phyloP scores from a whole-genome alignment of 92 coral and sea anemone genomes.

The Nematostella vectensis region DNA sequence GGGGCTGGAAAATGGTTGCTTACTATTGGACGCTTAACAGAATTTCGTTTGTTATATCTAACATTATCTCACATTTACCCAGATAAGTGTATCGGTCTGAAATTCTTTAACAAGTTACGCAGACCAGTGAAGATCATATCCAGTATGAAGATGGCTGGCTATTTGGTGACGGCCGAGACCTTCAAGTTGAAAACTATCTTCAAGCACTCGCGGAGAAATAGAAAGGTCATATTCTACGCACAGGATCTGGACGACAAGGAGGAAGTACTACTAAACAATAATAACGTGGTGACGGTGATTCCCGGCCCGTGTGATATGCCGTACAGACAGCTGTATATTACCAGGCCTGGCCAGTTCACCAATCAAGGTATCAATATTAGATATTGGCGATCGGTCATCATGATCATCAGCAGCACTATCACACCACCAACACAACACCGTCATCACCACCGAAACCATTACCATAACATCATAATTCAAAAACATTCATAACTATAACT shows the following conservation, averaged over 20 bases:
- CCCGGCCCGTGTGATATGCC: conserved; percentile 77
- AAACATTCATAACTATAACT: too few species aligned
- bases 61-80: too few species aligned
- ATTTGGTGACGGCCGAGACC: conserved; percentile 86
- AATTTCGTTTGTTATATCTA: too few species aligned
- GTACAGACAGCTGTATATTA: conserved; percentile 39
- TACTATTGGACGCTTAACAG: too few species aligned
- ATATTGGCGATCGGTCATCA: background rate
- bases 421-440: too few species aligned
- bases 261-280: conserved; percentile 72
- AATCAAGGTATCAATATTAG: conserved; percentile 28
- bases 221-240: conserved; percentile 93
- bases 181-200: conserved; percentile 91
- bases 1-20: too few species aligned
- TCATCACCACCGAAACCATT: too few species aligned
- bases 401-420: background rate
- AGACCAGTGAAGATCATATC: conserved; percentile 83
- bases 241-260: conserved; percentile 75
- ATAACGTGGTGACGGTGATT: conserved; percentile 69
- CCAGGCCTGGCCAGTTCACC: conserved; percentile 38
- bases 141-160: conserved; percentile 88
- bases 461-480: too few species aligned
- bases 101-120: conserved; percentile 81
- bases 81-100: conserved; percentile 88
- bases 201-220: conserved; percentile 91